Evolutionary conservation across 2,797 vertebrate species (phyloP).

Genomic region (Lepidocolaptes lacrymiger): DNA sequence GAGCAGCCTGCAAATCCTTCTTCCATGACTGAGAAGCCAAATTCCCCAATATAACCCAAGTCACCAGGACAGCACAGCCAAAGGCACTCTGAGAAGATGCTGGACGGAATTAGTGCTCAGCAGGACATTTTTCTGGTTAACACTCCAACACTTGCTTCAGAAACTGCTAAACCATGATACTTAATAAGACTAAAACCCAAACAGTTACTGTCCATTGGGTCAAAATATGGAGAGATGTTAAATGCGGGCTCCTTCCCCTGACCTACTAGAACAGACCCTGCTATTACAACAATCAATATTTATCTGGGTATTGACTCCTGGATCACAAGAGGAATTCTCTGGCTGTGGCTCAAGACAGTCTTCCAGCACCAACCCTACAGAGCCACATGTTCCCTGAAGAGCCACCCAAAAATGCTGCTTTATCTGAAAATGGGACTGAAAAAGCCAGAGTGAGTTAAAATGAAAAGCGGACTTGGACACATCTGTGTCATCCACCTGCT

Average conservation of each 20-base stretch:
- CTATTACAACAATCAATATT: background rate
- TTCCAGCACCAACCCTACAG: background rate
- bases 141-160: background rate
- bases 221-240: background rate
- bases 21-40: background rate
- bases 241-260: background rate
- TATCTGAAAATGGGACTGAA: background rate
- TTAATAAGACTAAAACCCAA: background rate
- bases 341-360: background rate
- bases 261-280: background rate
- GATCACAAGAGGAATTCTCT: background rate
- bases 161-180: background rate
- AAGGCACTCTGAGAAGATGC: background rate
- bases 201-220: background rate
- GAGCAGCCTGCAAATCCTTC: background rate
- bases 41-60: fast-evolving
- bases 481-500: background rate
- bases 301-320: background rate
- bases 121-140: background rate
- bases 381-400: background rate
- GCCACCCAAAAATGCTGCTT: background rate
- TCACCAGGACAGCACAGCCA: background rate
- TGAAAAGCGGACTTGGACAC: fast-evolving
- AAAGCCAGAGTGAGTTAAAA: background rate
- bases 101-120: background rate